phyloP scores from a whole-genome alignment of 2,113 vertebrate species.

The Myotis davidii region DNA sequence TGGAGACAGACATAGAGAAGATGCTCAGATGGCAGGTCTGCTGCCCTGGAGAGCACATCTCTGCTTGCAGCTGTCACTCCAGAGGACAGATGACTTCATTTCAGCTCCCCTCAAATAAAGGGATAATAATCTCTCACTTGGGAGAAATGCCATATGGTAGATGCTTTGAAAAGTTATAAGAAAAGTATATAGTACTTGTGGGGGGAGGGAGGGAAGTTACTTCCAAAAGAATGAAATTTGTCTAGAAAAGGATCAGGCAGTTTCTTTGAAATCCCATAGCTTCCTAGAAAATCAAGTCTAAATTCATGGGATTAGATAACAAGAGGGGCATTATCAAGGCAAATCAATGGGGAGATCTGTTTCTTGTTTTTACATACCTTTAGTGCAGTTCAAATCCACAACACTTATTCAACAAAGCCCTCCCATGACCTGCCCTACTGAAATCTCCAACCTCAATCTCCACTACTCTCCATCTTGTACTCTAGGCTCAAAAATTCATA shows the following conservation, averaged over 20 bases:
- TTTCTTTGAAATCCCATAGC: conserved; percentile 71
- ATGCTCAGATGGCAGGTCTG: neutral
- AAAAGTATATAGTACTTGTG: conserved; percentile 60
- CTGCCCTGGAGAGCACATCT: conserved; percentile 9
- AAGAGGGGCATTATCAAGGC: conserved; percentile 50
- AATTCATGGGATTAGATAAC: conserved; percentile 48
- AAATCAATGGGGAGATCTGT: neutral
- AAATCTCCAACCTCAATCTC: neutral
- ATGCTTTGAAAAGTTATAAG: conserved; percentile 74
- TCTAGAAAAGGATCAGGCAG: conserved; percentile 51
- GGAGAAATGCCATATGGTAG: conserved; percentile 73
- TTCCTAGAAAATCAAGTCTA: conserved; percentile 60
- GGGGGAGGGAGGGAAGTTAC: neutral
- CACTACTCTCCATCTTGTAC: neutral
- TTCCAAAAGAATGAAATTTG: conserved; percentile 71
- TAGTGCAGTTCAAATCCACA: neutral
- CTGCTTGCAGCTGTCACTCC: conserved; percentile 71
- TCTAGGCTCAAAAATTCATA: neutral
- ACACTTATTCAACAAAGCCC: neutral
- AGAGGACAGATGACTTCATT: conserved; percentile 76
- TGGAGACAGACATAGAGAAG: neutral
- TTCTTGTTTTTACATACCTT: conserved; percentile 61
- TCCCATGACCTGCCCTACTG: neutral
- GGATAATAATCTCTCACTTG: conserved; percentile 62
- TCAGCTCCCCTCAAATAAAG: conserved; percentile 51